phyloP scores from a whole-genome alignment of 2,113 vertebrate species.

The Alligator mississippiensis region DNA sequence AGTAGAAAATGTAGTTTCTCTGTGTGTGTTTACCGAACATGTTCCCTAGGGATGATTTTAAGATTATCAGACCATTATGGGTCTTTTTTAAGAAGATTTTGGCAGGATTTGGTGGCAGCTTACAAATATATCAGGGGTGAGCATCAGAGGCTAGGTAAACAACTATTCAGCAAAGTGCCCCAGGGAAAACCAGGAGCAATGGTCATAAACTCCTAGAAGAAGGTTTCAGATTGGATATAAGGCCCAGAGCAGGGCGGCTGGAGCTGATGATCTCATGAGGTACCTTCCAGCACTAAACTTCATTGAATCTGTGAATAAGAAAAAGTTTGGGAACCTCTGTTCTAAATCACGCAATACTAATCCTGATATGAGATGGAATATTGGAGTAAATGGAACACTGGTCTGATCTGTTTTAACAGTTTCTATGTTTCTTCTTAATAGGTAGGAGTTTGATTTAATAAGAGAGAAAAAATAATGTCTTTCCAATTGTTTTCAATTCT shows the following conservation, averaged over 20 bases:
- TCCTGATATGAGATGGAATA: neutral
- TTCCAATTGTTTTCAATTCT: fast-evolving
- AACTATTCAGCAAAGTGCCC: no score
- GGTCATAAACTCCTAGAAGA: no score
- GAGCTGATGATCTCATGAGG: no score
- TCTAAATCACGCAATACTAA: neutral
- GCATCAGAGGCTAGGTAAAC: no score
- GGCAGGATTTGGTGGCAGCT: no score
- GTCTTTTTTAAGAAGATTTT: neutral
- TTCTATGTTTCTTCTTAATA: neutral
- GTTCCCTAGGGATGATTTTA: neutral
- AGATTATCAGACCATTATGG: neutral
- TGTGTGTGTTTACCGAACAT: neutral
- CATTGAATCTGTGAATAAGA: no score
- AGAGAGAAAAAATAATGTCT: neutral
- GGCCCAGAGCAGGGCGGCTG: no score
- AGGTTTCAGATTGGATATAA: no score
- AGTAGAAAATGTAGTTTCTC: fast-evolving
- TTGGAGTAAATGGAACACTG: neutral
- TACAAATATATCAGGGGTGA: no score
- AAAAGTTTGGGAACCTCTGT: neutral
- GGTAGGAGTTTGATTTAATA: neutral
- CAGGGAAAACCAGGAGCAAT: no score
- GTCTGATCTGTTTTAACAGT: neutral
- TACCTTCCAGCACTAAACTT: no score